Evolutionary conservation across 2,113 vertebrate species (phyloP).

Genomic region (Nettapus auritus): DNA sequence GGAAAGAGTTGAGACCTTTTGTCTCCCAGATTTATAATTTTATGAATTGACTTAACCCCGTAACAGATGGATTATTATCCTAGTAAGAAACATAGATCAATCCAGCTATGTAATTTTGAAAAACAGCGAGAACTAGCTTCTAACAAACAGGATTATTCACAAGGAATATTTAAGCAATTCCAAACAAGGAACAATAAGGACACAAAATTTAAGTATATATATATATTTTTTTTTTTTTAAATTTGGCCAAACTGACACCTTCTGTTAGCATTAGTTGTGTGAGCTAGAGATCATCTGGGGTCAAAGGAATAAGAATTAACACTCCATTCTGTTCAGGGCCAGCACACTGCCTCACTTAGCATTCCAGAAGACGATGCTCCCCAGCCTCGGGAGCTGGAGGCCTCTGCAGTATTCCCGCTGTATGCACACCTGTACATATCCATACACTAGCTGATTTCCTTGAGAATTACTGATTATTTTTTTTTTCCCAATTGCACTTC

Average conservation of each 20-base stretch:
- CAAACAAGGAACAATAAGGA: background rate
- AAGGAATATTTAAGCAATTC: slow-evolving; percentile 4
- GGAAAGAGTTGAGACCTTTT: slow-evolving; percentile 7
- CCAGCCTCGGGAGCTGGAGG: background rate
- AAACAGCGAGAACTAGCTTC: background rate
- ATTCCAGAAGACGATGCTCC: background rate
- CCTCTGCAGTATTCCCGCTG: background rate
- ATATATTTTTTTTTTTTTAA: background rate
- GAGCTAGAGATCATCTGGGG: background rate
- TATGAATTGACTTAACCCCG: slow-evolving; percentile 27
- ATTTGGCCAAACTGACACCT: background rate
- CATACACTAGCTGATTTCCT: background rate
- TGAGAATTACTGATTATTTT: too few species aligned
- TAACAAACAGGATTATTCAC: background rate
- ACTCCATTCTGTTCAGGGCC: background rate
- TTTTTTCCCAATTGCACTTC: too few species aligned
- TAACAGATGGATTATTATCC: slow-evolving; percentile 52
- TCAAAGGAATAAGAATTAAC: background rate
- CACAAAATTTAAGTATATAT: background rate
- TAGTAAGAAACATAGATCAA: slow-evolving; percentile 52
- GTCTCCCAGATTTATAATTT: slow-evolving; percentile 37
- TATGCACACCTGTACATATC: background rate
- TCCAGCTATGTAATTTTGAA: background rate
- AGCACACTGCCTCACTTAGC: background rate
- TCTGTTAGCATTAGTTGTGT: background rate